Evolutionary conservation across 2,797 vertebrate genomes (phyloP).

Genomic region (Rhincodon typus): DNA sequence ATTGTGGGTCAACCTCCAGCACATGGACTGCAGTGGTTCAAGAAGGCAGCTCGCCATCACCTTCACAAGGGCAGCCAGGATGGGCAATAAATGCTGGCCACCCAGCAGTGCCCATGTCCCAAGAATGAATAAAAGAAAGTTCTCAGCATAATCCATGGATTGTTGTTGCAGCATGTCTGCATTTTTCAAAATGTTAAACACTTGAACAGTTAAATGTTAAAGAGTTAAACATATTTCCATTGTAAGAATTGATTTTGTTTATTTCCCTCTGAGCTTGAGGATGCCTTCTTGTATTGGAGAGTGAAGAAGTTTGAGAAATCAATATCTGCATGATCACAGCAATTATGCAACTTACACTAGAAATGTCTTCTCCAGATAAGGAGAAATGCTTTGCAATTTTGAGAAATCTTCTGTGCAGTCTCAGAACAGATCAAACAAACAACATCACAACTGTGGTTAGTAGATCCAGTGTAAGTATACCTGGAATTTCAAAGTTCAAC

Average conservation of each 20-base stretch:
- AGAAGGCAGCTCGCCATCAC: no score
- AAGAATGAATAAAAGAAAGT: background rate
- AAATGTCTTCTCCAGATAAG: background rate
- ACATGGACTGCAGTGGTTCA: no score
- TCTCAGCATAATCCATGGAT: background rate
- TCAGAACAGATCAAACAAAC: background rate
- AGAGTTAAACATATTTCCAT: slow-evolving; percentile 1
- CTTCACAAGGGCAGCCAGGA: no score
- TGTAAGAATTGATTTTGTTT: background rate
- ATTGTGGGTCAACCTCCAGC: no score
- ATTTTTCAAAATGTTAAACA: background rate
- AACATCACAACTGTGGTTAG: background rate
- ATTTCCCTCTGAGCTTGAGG: background rate
- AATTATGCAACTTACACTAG: background rate
- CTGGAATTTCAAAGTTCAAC: background rate
- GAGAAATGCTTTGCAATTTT: background rate
- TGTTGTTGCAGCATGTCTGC: background rate
- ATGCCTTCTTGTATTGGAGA: background rate
- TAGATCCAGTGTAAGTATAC: background rate
- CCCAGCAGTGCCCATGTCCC: no score
- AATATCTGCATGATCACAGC: background rate
- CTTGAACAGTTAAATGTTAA: background rate
- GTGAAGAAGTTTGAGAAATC: background rate
- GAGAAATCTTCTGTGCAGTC: background rate
- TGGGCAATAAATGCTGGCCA: no score